phyloP scores from a whole-genome alignment of 2,113 vertebrate genomes.

The Cyphomyrus plagiostoma region DNA sequence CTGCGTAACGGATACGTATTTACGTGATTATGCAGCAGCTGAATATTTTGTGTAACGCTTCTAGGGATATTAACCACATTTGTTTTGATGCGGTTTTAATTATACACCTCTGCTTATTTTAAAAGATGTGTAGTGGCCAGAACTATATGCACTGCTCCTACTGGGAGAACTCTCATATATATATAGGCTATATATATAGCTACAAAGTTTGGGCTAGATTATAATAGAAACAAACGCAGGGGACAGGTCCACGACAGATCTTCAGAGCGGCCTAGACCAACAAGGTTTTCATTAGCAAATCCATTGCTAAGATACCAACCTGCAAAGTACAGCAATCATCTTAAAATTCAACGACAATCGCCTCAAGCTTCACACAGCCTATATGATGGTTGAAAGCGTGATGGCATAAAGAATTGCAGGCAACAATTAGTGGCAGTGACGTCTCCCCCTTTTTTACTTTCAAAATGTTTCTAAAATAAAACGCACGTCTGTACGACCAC shows the following conservation, averaged over 20 bases:
- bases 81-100: no score
- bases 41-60: no score
- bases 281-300: neutral
- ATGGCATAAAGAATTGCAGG: neutral
- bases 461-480: neutral
- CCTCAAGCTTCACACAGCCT: neutral
- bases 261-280: neutral
- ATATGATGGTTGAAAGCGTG: neutral
- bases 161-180: no score
- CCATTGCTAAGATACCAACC: neutral
- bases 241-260: neutral
- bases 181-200: no score
- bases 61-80: no score
- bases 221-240: neutral
- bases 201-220: neutral
- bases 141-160: neutral
- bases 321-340: neutral
- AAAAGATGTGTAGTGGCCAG: no score
- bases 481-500: neutral
- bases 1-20: neutral
- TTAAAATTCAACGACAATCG: neutral
- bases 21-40: neutral
- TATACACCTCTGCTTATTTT: no score
- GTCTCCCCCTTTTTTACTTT: neutral
- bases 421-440: neutral